Evolutionary conservation across 1,140 invertebrate genomes (phyloP), one percentile per base, ranked within the genome.

Genomic region (Heliconius melpomene): DNA sequence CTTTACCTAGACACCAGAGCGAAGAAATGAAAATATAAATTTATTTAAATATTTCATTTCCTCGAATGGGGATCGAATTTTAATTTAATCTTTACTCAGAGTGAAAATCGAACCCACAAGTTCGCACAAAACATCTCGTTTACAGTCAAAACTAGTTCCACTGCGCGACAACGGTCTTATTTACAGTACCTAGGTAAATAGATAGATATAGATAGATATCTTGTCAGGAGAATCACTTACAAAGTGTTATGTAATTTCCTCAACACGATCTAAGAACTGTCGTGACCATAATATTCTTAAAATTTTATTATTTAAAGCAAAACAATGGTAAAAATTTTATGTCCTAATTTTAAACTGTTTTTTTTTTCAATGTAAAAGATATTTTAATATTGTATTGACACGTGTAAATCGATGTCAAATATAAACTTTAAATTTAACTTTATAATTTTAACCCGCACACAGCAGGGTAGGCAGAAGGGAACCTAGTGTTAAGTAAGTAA

Each of bases 281-380:
- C 60, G 60, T 66, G 60, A 66, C 60, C 60, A 5, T 29, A 29
- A 66, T 29, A 66, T 66, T 66, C 26, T 66, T 66, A 29, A 66
- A 18, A 66, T 66, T 5, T 66, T 29, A 66, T 29, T 66, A 1
- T 29, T 66, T 11, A 26, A 66, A 60, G n/a, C 26, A 29, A 66
- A 11, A 29, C n/a, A 29, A 66, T 18, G 3, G 11, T 66, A 66
- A 66, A 66, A 66, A 1, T 6, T 66, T 66, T 16, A 66, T 66
- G 60, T 66, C 26, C 13, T 66, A 66, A 66, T 26, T 29, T 66
- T 66, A 66, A 66, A 66, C 26, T 29, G 60, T 66, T 29, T 66
- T 66, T 26, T 60, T 66, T 66, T 29, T 13, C 26, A 66, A 13
- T 29, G 60, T 66, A 29, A 66, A 36, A 66, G 23, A 16, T 26